Percentiles rank a stretch among this genome's conserved stretches.
phyloP scores from a whole-genome alignment of 2,888 invertebrate genomes.

The Desoria tigrina region DNA sequence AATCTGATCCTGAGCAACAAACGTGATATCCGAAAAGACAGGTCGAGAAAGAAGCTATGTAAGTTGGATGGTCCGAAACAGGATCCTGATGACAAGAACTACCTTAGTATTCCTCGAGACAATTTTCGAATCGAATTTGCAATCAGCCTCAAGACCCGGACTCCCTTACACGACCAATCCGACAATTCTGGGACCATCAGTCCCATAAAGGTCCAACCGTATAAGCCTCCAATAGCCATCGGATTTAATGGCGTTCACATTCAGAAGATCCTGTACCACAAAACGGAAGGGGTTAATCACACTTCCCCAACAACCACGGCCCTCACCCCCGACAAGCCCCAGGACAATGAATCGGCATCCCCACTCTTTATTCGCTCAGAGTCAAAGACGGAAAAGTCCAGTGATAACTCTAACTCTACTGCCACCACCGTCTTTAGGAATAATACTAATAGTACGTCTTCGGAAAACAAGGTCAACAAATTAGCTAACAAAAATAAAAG shows the following conservation, averaged over 20 bases:
- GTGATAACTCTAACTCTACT: too few relatives aligned
- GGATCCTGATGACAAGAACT: conserved; percentile 26
- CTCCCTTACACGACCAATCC: conserved; percentile 16
- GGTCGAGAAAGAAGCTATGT: conserved; percentile 12
- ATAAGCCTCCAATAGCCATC: conserved; percentile 38
- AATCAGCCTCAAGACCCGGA: conserved; percentile 32
- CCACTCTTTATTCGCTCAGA: not conserved
- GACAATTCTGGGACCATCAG: conserved; percentile 24
- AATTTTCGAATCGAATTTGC: conserved; percentile 44
- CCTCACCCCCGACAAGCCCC: conserved; percentile 42
- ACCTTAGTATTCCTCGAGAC: conserved; percentile 40
- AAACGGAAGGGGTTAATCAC: conserved; percentile 31
- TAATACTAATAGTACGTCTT: too few relatives aligned
- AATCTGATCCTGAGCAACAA: conserved; percentile 14
- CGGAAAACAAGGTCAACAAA: too few relatives aligned
- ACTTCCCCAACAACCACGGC: conserved; percentile 40
- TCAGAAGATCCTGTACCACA: conserved; percentile 46
- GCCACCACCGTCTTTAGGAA: too few relatives aligned
- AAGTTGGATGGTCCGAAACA: not conserved
- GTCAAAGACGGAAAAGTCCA: conserved; percentile 2
- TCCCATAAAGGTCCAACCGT: conserved; percentile 38
- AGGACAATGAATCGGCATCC: conserved; percentile 21
- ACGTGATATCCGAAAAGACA: conserved; percentile 8
- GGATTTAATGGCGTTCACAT: conserved; percentile 45
- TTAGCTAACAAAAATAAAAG: too few relatives aligned